Percentiles rank a stretch among this genome's conserved stretches.
phyloP scores from a whole-genome alignment of 2,797 vertebrate species.

The Anas acuta region DNA sequence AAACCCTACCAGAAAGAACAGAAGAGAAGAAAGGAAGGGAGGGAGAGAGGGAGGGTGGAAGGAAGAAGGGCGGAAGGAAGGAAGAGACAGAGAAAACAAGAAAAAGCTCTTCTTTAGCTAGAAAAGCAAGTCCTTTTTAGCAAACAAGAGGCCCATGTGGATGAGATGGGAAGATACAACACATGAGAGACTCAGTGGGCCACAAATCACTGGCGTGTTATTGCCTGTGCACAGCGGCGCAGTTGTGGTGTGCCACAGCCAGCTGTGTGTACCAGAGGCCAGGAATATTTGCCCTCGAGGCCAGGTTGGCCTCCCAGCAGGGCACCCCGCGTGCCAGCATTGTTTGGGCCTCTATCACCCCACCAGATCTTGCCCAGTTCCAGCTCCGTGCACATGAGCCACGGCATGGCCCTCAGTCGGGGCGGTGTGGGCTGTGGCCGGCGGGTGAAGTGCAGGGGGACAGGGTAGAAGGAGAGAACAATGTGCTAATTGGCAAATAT shows the following conservation, averaged over 20 bases:
- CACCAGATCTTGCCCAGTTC: neutral
- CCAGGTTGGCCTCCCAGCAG: too few relatives aligned
- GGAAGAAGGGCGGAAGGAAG: too few relatives aligned
- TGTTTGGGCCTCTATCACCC: neutral
- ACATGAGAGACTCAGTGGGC: neutral
- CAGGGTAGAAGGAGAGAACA: too few relatives aligned
- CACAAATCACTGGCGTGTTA: neutral
- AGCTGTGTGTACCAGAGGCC: neutral
- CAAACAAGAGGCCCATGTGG: neutral
- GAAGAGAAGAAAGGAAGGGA: too few relatives aligned
- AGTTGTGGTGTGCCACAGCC: neutral
- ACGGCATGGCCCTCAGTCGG: neutral
- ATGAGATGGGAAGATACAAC: neutral
- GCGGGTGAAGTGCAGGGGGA: too few relatives aligned
- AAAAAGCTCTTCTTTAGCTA: neutral
- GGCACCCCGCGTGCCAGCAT: neutral
- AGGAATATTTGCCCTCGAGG: neutral
- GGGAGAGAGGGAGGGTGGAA: too few relatives aligned
- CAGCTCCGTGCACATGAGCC: neutral
- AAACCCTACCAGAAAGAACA: slow-evolving; percentile 33
- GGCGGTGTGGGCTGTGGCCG: too few relatives aligned
- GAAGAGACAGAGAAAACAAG: neutral
- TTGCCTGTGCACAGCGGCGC: too few relatives aligned
- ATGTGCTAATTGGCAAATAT: too few relatives aligned
- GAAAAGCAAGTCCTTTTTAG: neutral